Conservation (phyloP, 92 coral and sea anemone species). For the Muricea muricata region DNA sequence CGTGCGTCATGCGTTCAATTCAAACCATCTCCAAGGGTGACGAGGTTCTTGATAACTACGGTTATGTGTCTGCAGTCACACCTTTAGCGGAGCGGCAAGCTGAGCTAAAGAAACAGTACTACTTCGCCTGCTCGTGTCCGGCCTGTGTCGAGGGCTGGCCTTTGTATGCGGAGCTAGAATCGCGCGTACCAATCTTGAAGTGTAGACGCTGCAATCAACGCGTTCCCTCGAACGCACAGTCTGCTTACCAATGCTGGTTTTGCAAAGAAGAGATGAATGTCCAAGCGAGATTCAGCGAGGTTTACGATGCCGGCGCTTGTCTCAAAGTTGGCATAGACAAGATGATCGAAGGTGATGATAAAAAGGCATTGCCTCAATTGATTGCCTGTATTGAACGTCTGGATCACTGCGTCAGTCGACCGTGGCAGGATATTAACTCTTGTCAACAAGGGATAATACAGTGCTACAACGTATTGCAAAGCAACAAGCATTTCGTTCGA, state of each 20-base stretch:
- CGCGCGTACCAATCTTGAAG: constrained; percentile 3
- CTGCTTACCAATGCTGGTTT: constrained; percentile 8
- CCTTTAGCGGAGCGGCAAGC: constrained; percentile 68
- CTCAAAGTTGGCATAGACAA: constrained; percentile 72
- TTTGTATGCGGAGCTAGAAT: constrained; percentile 71
- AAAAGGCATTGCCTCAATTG: constrained; percentile 70
- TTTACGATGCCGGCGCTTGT: constrained; percentile 60
- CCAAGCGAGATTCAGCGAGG: constrained; percentile 56
- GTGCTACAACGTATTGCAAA: constrained; percentile 80
- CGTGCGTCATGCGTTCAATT: constrained; percentile 87
- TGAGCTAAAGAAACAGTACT: constrained; percentile 76
- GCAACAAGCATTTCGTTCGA: constrained; percentile 75
- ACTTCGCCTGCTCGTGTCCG: constrained; percentile 77
- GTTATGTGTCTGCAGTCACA: constrained; percentile 85
- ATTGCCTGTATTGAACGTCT: constrained; percentile 74
- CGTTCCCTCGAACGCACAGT: background rate
- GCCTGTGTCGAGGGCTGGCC: constrained; percentile 83
- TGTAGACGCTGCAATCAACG: constrained; percentile 35
- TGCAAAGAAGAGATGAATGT: constrained; percentile 56
- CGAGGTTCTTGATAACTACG: constrained; percentile 94
- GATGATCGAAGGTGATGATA: constrained; percentile 78
- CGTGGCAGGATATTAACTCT: constrained; percentile 89
- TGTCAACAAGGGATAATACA: constrained; percentile 92
- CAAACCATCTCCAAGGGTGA: constrained; percentile 77
- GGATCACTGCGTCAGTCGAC: constrained; percentile 78